These are phyloP conservation scores for Strigamia maritima DNA, from an alignment of 2,888 invertebrate species.

Conservation along the genomic window DNA sequence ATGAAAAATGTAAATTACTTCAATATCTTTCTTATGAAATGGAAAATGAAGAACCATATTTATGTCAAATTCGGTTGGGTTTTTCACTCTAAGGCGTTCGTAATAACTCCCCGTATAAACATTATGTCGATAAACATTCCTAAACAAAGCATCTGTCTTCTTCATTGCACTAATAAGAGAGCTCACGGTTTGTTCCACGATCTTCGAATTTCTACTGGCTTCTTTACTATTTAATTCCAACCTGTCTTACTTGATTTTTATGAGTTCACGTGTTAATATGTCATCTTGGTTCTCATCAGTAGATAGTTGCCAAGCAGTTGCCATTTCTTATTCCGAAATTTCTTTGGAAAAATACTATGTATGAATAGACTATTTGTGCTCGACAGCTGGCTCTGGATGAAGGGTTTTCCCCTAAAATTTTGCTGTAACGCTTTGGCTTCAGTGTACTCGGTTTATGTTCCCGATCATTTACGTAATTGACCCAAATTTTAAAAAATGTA, in stretches of 20 bases:
- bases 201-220: neutral
- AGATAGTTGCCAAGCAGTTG: too few relatives aligned
- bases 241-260: neutral
- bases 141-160: neutral
- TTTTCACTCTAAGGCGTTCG: neutral
- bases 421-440: too few relatives aligned
- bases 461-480: too few relatives aligned
- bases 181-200: neutral
- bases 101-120: neutral
- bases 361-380: too few relatives aligned
- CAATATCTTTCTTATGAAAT: neutral
- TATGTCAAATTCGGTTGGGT: neutral
- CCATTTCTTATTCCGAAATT: too few relatives aligned
- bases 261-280: neutral
- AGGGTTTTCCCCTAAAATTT: too few relatives aligned
- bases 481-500: too few relatives aligned
- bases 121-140: neutral
- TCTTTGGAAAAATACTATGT: too few relatives aligned
- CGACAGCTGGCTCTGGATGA: too few relatives aligned
- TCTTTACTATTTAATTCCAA: neutral
- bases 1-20: neutral
- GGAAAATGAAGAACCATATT: neutral
- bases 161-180: neutral
- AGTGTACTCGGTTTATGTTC: too few relatives aligned
- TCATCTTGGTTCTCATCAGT: neutral